These are phyloP conservation scores for Allygus modestus DNA, from an alignment of 2,888 invertebrate genomes.

Conservation along the genomic window DNA sequence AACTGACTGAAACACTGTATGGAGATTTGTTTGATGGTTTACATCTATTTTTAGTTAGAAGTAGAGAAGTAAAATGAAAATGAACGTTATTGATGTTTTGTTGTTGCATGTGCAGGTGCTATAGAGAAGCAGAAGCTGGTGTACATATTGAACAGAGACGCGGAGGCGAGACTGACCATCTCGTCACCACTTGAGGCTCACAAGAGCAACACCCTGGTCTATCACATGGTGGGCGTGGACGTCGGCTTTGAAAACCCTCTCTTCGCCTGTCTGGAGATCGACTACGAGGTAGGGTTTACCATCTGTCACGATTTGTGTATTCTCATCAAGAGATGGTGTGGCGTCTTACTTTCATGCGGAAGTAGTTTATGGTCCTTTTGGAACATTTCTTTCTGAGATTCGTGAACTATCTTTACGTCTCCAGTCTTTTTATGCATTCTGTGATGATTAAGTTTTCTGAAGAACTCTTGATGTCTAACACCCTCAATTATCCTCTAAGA, in stretches of 20 bases:
- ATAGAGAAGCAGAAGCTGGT: constrained; percentile 99
- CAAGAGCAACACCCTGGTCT: constrained; percentile 98
- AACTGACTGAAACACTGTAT: too few relatives aligned
- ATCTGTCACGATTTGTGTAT: too few relatives aligned
- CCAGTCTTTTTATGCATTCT: neutral
- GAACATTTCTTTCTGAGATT: too few relatives aligned
- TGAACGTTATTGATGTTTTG: too few relatives aligned
- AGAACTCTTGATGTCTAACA: constrained; percentile 6
- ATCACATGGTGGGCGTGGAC: constrained; percentile 99
- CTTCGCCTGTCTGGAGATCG: constrained; percentile 99
- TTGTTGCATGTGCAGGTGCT: constrained; percentile 88
- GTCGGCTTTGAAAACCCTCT: constrained; percentile 99
- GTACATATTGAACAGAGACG: constrained; percentile 98
- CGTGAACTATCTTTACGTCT: too few relatives aligned
- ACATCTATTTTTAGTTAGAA: too few relatives aligned
- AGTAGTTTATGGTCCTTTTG: too few relatives aligned
- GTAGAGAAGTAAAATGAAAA: too few relatives aligned
- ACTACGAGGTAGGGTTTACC: constrained; percentile 86
- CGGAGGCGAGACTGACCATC: constrained; percentile 97
- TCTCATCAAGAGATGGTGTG: neutral
- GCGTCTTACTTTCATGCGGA: too few relatives aligned
- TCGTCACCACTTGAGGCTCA: constrained; percentile 99
- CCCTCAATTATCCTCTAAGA: constrained; percentile 39
- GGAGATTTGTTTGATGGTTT: too few relatives aligned
- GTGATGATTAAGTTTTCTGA: constrained; percentile 44